Conservation (phyloP, 2,888 invertebrate species). For the Leucozona laternaria region DNA sequence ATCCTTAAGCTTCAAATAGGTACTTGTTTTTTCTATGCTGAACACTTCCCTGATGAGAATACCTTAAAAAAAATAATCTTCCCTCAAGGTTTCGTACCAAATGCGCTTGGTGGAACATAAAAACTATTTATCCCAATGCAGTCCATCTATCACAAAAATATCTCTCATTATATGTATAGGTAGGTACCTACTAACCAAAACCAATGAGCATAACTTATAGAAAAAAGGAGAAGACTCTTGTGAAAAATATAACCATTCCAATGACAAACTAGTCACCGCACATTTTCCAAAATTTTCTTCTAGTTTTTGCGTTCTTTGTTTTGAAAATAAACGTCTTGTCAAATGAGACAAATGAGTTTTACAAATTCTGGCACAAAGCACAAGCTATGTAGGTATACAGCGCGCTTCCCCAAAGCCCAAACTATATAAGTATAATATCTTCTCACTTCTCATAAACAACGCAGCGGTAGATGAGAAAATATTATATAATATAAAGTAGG, state of each 20-base stretch:
- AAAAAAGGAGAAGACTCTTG: not conserved
- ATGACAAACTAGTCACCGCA: slow-evolving; percentile 43
- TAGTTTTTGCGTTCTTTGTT: not conserved
- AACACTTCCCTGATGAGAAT: too few species aligned
- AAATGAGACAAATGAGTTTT: slow-evolving; percentile 59
- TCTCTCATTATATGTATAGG: slow-evolving; percentile 10
- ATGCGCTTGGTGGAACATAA: not conserved
- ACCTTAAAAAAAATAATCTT: not conserved
- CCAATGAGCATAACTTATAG: slow-evolving; percentile 11
- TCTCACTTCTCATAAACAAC: slow-evolving; percentile 2
- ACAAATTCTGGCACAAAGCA: slow-evolving; percentile 52
- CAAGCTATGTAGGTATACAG: not conserved
- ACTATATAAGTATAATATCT: not conserved
- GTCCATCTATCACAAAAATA: slow-evolving; percentile 28
- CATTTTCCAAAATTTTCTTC: slow-evolving; percentile 5
- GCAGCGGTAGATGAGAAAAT: slow-evolving; percentile 33
- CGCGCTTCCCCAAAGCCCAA: slow-evolving; percentile 13
- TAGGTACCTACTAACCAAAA: not conserved
- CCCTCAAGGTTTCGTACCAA: slow-evolving; percentile 31
- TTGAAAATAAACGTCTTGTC: slow-evolving; percentile 50
- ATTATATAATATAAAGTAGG: slow-evolving; percentile 27
- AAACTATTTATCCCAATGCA: slow-evolving; percentile 4
- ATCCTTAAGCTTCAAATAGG: too few species aligned
- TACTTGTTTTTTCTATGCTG: too few species aligned
- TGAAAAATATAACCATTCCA: slow-evolving; percentile 32